A percentile compares a stretch with the other conserved stretches of the same genome.
Evolutionary conservation across 2,888 invertebrate species (phyloP).

Genomic region (Plebejus argus): DNA sequence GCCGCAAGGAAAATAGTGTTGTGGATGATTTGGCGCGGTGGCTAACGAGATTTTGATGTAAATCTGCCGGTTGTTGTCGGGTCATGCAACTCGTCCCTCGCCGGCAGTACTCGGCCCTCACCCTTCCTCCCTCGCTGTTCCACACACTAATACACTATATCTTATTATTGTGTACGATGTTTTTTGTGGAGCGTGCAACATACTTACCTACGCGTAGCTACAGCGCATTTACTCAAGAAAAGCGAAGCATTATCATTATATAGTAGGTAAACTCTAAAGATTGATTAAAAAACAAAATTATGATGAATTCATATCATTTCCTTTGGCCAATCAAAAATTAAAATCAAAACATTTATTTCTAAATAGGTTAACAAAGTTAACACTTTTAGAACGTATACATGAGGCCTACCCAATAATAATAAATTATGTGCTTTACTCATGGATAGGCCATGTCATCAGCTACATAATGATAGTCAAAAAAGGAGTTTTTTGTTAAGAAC

Average conservation of each 20-base stretch:
- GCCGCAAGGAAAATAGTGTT: not conserved
- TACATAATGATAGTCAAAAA: no score
- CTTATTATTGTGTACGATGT: conserved; percentile 20
- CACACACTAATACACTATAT: conserved; percentile 21
- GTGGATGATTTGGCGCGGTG: conserved; percentile 53
- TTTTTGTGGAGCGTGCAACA: not conserved
- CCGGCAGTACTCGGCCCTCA: conserved; percentile 22
- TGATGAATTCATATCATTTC: no score
- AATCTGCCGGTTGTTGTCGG: conserved; percentile 54
- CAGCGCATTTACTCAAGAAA: not conserved
- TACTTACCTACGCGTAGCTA: not conserved
- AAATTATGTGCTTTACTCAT: no score
- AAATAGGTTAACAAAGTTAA: no score
- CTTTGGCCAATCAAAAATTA: no score
- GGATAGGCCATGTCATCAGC: no score
- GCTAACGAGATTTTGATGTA: conserved; percentile 73
- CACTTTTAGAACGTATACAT: no score
- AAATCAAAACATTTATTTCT: no score
- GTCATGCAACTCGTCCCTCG: conserved; percentile 48
- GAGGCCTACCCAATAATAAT: no score
- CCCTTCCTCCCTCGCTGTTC: conserved; percentile 26
- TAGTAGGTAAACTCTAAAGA: no score
- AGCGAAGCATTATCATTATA: not conserved
- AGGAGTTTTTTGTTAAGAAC: no score
- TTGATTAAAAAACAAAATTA: no score